phyloP scores from a whole-genome alignment of 2,888 invertebrate species.

The Perdita meconis region DNA sequence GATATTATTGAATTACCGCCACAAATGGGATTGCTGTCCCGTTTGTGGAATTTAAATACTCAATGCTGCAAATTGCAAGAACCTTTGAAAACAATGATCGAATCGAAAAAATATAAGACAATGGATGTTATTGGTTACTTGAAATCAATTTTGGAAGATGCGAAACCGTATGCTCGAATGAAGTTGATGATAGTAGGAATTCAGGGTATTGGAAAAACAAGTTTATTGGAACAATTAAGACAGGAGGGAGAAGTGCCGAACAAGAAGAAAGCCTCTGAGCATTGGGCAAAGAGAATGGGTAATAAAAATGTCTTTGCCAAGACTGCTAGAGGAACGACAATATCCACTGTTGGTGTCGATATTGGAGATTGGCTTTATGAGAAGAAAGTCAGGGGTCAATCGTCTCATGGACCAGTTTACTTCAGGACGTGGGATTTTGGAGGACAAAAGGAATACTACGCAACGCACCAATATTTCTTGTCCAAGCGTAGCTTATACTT shows the following conservation, averaged over 20 bases:
- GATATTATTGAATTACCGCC: conserved; percentile 96
- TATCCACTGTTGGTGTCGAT: conserved; percentile 99
- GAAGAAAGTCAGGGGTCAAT: conserved; percentile 90
- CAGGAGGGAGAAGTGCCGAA: conserved; percentile 92
- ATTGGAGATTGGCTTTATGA: conserved; percentile 98
- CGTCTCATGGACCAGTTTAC: conserved; percentile 92
- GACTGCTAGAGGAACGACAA: conserved; percentile 91
- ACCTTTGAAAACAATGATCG: conserved; percentile 95
- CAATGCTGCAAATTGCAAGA: conserved; percentile 95
- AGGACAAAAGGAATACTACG: conserved; percentile 98
- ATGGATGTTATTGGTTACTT: conserved; percentile 97
- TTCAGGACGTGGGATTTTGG: conserved; percentile 99
- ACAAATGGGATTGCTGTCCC: conserved; percentile 96
- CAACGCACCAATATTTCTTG: conserved; percentile 99
- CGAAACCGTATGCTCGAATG: conserved; percentile 96
- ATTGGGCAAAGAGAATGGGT: conserved; percentile 98
- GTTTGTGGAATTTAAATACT: conserved; percentile 98
- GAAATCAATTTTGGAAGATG: conserved; percentile 94
- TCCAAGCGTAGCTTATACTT: conserved; percentile 97
- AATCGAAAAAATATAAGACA: conserved; percentile 96
- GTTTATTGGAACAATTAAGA: conserved; percentile 93
- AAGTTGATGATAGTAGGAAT: conserved; percentile 98
- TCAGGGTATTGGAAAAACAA: conserved; percentile 95
- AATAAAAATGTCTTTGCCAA: conserved; percentile 92
- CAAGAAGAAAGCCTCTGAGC: conserved; percentile 89